Percentiles rank a stretch among this genome's conserved stretches.
These are phyloP conservation scores for Nasonia oneida DNA, from an alignment of 2,888 invertebrate genomes.

Conservation along the genomic window DNA sequence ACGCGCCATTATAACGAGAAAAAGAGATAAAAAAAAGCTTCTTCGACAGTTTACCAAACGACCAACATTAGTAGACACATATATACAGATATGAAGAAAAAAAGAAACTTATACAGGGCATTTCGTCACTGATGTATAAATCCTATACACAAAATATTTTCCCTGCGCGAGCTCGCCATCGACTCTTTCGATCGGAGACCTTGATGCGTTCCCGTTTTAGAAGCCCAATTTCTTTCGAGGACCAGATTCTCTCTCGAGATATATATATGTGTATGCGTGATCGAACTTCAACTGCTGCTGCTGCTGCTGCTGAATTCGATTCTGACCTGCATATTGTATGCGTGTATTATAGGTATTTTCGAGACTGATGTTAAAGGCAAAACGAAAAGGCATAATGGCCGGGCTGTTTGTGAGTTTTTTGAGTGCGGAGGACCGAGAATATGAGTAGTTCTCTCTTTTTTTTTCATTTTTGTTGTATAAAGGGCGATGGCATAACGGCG, in stretches of 20 bases:
- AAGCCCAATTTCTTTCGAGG: not conserved
- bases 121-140: not conserved
- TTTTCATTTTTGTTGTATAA: not conserved
- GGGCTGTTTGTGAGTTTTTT: not conserved
- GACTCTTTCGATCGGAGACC: too few relatives aligned
- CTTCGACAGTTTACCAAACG: too few relatives aligned
- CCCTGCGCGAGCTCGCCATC: not conserved
- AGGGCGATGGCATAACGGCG: not conserved
- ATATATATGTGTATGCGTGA: too few relatives aligned
- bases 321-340: not conserved
- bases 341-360: not conserved
- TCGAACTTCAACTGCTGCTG: not conserved
- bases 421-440: not conserved
- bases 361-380: not conserved
- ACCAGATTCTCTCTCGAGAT: constrained; percentile 26
- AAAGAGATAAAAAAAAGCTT: too few relatives aligned
- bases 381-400: not conserved
- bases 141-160: constrained; percentile 19
- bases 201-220: too few relatives aligned
- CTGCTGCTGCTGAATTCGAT: not conserved
- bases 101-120: too few relatives aligned
- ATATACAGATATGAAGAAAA: too few relatives aligned
- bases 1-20: not conserved
- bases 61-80: too few relatives aligned
- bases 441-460: not conserved